Evolutionary conservation across 2,888 invertebrate genomes (phyloP), one percentile per base, ranked within the genome.

Genomic region (Lasioglossum figueresi): DNA sequence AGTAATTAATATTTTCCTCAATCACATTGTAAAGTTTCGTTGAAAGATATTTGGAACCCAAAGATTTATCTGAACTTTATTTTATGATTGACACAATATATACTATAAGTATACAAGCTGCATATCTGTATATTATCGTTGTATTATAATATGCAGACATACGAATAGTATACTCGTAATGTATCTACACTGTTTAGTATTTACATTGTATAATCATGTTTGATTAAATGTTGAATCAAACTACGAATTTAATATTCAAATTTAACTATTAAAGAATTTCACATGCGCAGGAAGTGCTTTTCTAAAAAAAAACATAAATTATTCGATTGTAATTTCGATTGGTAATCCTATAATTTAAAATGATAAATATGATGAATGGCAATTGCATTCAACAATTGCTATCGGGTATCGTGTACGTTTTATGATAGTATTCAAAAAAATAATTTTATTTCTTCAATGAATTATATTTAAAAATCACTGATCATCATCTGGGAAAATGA

Each of bases 111-210:
- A 86, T 85, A 85, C 85, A 84, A 70, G 56, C 70, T 71, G 80
- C 68, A 80, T 85, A 68, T 86, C 85, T 85, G 85, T 85, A 86
- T 85, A 85, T 86, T 86, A 85, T 85, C 23, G 37, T 70, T 77
- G 52, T 63, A 75, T 71, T 79, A 81, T 85, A 85, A 85, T 85
- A 80, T 85, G 71, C 85, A 81, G 85, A 79, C 80, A 80, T 86
- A 76, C 68, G 59, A 79, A 82, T 79, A 45, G 86, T 85, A 86
- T 86, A 85, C 79, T 78, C 74, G 45, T 78, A 81, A 86, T 82
- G 70, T 85, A 85, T 73, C 45, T 79, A 82, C 79, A 85, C 76
- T 85, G 85, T 85, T 86, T 85, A 86, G 78, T 82, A 82, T 82
- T 86, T 79, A 81, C 52, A 81, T 78, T 80, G 85, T 80, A 85